Percentiles rank a stretch among this genome's conserved stretches.
Evolutionary conservation across 2,797 vertebrate species (phyloP).

Genomic region (Darevskia mixta): DNA sequence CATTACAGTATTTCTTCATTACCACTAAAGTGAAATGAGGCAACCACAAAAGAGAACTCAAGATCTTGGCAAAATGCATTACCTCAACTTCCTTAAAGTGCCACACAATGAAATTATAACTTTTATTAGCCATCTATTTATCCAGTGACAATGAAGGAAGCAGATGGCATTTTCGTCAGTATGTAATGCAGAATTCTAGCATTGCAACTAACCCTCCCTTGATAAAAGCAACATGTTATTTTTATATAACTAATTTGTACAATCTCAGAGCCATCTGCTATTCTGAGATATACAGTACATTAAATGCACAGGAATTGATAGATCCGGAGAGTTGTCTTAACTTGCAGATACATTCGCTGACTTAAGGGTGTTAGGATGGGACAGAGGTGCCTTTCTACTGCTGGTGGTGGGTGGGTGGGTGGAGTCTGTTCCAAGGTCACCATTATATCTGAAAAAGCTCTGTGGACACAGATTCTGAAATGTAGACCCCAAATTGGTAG

Average conservation of each 20-base stretch:
- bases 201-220: background rate
- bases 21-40: background rate
- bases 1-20: background rate
- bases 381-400: no score
- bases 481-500: no score
- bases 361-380: no score
- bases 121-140: constrained; percentile 62
- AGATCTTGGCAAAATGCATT: constrained; percentile 41
- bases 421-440: no score
- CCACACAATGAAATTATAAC: constrained; percentile 42
- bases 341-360: no score
- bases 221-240: constrained; percentile 19
- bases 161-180: constrained; percentile 48
- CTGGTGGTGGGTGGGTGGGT: no score
- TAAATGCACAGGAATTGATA: constrained; percentile 51
- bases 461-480: no score
- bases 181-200: constrained; percentile 9
- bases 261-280: constrained; percentile 55
- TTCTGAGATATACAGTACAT: constrained; percentile 40
- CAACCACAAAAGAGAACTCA: constrained; percentile 26
- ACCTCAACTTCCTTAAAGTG: constrained; percentile 46
- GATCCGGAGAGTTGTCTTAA: background rate
- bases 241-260: constrained; percentile 58
- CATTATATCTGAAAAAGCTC: no score
- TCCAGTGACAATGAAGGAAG: constrained; percentile 35